These are phyloP conservation scores for Callaeas wilsoni DNA, from an alignment of 2,113 vertebrate species.

Conservation along the genomic window DNA sequence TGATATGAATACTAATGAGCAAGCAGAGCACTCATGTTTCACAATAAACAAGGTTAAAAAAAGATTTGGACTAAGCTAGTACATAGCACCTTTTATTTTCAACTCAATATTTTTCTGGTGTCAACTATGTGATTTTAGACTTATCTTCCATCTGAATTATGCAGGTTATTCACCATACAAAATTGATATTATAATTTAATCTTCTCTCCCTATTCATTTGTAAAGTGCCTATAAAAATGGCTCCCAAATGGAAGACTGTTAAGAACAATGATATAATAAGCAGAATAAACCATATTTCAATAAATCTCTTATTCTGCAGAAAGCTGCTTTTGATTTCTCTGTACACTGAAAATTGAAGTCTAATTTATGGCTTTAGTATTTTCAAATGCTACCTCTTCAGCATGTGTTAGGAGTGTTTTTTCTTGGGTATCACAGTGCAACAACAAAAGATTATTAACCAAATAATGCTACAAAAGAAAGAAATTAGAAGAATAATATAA, in stretches of 20 bases:
- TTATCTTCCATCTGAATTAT: constrained; percentile 17
- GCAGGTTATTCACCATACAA: background rate
- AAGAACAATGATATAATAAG: background rate
- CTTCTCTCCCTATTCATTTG: background rate
- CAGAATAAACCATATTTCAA: background rate
- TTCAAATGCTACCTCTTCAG: background rate
- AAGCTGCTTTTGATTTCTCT: background rate
- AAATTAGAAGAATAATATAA: background rate
- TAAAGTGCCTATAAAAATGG: constrained; percentile 19
- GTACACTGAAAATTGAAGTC: background rate
- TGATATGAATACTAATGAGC: background rate
- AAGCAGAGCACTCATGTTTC: background rate
- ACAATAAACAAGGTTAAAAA: background rate
- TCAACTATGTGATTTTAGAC: background rate
- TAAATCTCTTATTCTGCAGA: background rate
- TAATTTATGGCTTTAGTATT: background rate
- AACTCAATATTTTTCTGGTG: background rate
- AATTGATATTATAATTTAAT: constrained; percentile 40
- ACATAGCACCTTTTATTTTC: background rate
- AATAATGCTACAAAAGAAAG: background rate
- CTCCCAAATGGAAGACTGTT: background rate
- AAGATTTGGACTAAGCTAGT: background rate
- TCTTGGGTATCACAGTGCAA: background rate
- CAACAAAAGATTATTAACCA: background rate
- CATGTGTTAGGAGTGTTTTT: background rate